phyloP scores from a whole-genome alignment of 2,888 invertebrate genomes.

The Priapulus caudatus region DNA sequence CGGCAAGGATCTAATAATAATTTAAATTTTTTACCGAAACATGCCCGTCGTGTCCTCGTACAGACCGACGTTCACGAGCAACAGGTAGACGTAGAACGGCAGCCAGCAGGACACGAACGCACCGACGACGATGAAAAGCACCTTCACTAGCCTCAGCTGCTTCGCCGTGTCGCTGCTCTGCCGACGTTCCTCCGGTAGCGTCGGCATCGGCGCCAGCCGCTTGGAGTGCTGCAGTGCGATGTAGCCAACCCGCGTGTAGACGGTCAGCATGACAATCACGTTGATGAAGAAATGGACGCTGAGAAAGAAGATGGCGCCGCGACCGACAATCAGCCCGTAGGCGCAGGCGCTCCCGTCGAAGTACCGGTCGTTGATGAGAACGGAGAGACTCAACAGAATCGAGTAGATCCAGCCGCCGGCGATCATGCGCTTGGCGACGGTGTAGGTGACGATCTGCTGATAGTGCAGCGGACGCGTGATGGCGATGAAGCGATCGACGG shows the following conservation, averaged over 20 bases:
- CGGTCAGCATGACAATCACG: background rate
- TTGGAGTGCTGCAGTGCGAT: background rate
- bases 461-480: background rate
- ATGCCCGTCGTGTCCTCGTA: background rate
- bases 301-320: background rate
- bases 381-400: background rate
- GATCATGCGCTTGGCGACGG: background rate
- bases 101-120: constrained; percentile 1
- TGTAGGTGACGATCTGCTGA: background rate
- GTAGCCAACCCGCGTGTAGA: background rate
- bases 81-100: background rate
- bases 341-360: background rate
- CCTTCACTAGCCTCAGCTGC: background rate
- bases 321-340: background rate
- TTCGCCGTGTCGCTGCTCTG: background rate
- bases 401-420: background rate
- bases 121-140: background rate
- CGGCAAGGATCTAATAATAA: no score
- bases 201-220: no score
- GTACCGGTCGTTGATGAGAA: background rate
- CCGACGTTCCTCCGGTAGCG: no score
- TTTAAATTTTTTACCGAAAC: no score
- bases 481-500: background rate
- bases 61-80: background rate
- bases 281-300: constrained; percentile 1